Conservation (phyloP, 2,797 vertebrate species). For the Mormyrops attenuatus region DNA sequence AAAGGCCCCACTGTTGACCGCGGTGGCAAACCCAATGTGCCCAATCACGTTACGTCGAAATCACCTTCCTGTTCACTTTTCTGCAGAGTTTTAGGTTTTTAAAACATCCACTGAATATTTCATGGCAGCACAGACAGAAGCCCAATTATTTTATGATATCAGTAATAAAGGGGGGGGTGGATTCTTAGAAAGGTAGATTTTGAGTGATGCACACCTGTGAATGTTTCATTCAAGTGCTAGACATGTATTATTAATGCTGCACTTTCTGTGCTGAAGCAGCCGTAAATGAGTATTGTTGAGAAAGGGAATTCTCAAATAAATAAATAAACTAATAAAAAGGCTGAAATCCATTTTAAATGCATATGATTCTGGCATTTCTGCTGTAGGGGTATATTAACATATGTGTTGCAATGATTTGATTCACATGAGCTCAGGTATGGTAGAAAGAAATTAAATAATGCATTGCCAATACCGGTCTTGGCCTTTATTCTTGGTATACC, state of each 20-base stretch:
- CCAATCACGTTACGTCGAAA: not conserved
- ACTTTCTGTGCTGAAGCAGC: not conserved
- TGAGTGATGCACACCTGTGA: constrained; percentile 2
- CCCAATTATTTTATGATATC: constrained; percentile 20
- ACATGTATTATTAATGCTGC: constrained; percentile 3
- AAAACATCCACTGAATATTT: constrained; percentile 16
- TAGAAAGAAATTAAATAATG: not conserved
- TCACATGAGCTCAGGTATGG: not conserved
- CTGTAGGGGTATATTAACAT: not conserved
- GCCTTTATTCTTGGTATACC: not conserved
- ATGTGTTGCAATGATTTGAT: not conserved
- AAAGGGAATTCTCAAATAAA: not conserved
- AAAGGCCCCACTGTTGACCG: not conserved
- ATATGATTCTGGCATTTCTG: not conserved
- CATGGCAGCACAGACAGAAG: not conserved
- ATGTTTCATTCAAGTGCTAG: not conserved
- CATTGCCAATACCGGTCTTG: not conserved
- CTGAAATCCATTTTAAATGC: not conserved
- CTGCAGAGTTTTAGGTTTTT: not conserved
- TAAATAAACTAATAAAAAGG: not conserved
- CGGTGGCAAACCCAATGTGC: not conserved
- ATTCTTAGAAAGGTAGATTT: not conserved
- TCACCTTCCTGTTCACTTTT: not conserved
- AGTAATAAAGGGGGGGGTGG: not conserved
- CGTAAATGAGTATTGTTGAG: not conserved